Evolutionary conservation across 1,140 invertebrate genomes (phyloP).

Genomic region (Papilio machaon): DNA sequence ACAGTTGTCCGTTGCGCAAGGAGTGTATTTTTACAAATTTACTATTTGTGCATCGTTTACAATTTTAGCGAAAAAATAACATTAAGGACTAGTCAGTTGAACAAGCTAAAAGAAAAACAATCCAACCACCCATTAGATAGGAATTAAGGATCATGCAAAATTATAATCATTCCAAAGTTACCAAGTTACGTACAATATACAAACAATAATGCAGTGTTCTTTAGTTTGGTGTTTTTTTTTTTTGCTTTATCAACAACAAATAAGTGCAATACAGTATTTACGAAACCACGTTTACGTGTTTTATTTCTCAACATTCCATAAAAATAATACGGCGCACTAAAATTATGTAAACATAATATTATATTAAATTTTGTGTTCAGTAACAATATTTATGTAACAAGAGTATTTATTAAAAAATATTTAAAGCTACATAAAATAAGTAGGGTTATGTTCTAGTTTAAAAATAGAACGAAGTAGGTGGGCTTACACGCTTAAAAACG

Average conservation of each 20-base stretch:
- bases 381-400: not conserved
- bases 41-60: not conserved
- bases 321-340: conserved; percentile 6
- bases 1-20: not conserved
- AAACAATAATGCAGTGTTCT: too few relatives aligned
- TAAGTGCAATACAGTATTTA: not conserved
- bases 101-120: not conserved
- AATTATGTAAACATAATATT: not conserved
- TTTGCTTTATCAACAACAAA: not conserved
- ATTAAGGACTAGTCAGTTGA: not conserved
- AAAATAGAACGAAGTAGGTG: too few relatives aligned
- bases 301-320: conserved; percentile 23
- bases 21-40: not conserved
- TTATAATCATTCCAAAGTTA: not conserved
- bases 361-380: not conserved
- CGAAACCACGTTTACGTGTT: not conserved
- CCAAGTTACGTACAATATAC: too few relatives aligned
- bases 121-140: not conserved
- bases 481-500: too few relatives aligned
- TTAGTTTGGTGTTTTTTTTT: not conserved
- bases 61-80: too few relatives aligned
- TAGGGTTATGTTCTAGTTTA: too few relatives aligned
- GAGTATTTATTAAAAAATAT: not conserved
- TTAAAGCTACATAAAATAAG: too few relatives aligned
- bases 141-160: not conserved